Evolutionary conservation across 2,888 invertebrate species (phyloP).

Genomic region (Nebria brevicollis): DNA sequence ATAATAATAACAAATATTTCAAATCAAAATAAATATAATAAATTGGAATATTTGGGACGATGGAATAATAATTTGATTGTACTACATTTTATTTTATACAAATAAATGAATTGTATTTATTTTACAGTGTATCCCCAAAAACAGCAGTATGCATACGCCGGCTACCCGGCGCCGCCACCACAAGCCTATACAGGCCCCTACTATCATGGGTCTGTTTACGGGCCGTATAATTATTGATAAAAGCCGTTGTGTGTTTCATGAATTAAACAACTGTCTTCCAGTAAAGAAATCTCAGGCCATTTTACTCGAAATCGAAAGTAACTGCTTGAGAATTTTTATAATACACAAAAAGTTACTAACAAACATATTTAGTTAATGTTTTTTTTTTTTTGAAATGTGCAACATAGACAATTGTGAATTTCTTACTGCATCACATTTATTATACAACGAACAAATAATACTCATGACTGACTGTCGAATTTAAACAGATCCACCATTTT

Average conservation of each 20-base stretch:
- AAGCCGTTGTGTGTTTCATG: slow-evolving; percentile 22
- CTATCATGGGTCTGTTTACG: slow-evolving; percentile 92
- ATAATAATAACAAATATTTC: slow-evolving; percentile 8
- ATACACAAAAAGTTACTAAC: slow-evolving; percentile 8
- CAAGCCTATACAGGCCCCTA: slow-evolving; percentile 88
- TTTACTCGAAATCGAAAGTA: slow-evolving; percentile 24
- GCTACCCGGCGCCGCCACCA: slow-evolving; percentile 81
- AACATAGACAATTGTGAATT: not conserved
- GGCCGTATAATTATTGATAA: slow-evolving; percentile 89
- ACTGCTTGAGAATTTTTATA: slow-evolving; percentile 29
- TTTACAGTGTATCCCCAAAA: slow-evolving; percentile 91
- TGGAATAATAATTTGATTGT: not conserved
- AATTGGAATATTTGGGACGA: not conserved
- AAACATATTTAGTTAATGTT: not conserved
- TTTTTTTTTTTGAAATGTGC: not conserved
- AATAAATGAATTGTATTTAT: slow-evolving; percentile 10
- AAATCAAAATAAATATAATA: not conserved
- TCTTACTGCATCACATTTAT: not conserved
- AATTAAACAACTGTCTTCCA: slow-evolving; percentile 44
- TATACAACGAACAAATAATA: not conserved
- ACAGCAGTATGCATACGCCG: slow-evolving; percentile 91
- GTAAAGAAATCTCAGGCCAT: slow-evolving; percentile 35
- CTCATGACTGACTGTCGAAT: not conserved
- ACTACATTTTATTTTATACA: not conserved
- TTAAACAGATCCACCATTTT: not conserved